Evolutionary conservation across 2,113 vertebrate species (phyloP).

Genomic region (Paramisgurnus dabryanus): DNA sequence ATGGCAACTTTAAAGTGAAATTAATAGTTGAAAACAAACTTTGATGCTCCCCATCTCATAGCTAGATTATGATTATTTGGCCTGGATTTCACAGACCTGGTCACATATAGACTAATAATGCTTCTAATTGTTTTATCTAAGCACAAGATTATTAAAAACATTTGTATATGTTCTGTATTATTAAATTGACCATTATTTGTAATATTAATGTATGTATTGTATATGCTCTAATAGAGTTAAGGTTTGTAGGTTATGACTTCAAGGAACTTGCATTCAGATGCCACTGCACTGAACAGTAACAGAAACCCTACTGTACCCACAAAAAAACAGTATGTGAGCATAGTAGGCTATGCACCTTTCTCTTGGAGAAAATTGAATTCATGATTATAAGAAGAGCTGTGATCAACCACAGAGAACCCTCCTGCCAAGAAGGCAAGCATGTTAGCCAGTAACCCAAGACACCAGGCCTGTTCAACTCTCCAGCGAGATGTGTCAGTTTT

Average conservation of each 20-base stretch:
- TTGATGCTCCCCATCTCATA: too few species aligned
- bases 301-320: not conserved
- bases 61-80: too few species aligned
- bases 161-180: too few species aligned
- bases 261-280: not conserved
- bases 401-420: not conserved
- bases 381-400: not conserved
- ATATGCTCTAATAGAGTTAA: not conserved
- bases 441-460: conserved; percentile 12
- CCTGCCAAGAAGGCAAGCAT: not conserved
- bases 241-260: not conserved
- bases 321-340: not conserved
- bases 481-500: conserved; percentile 23
- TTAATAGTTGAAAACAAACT: too few species aligned
- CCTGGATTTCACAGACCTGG: too few species aligned
- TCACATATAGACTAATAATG: too few species aligned
- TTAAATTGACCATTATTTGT: too few species aligned
- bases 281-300: not conserved
- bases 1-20: too few species aligned
- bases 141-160: too few species aligned
- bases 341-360: not conserved
- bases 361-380: conserved; percentile 21
- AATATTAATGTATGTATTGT: not conserved
- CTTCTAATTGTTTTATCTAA: too few species aligned
- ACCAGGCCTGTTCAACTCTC: conserved; percentile 11